phyloP scores from a whole-genome alignment of 1,140 invertebrate genomes.

The Drosophila novamexicana region DNA sequence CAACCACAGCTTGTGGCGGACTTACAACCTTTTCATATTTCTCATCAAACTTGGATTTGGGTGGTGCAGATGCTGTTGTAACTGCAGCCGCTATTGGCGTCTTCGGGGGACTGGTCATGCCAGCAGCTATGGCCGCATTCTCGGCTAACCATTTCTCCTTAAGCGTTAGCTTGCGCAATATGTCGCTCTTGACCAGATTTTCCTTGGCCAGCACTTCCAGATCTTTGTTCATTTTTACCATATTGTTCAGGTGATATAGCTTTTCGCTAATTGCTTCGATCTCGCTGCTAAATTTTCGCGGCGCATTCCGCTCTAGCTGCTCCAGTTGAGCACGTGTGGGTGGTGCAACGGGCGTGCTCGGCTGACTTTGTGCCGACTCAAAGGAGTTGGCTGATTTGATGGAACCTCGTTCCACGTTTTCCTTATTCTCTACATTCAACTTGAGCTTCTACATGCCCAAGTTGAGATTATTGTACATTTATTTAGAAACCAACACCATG shows the following conservation, averaged over 20 bases:
- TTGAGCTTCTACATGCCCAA: constrained; percentile 49
- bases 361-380: constrained; percentile 67
- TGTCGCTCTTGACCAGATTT: constrained; percentile 82
- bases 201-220: constrained; percentile 79
- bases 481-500: constrained; percentile 73
- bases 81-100: not conserved
- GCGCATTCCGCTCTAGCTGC: constrained; percentile 74
- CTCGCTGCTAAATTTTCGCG: constrained; percentile 72
- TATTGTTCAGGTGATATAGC: constrained; percentile 77
- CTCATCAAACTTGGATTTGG: constrained; percentile 75
- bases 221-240: constrained; percentile 83
- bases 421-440: constrained; percentile 60
- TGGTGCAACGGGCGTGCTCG: constrained; percentile 45
- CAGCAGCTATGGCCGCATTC: constrained; percentile 69
- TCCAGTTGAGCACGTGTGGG: constrained; percentile 73
- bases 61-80: constrained; percentile 8
- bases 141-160: constrained; percentile 84
- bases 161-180: constrained; percentile 78
- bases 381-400: constrained; percentile 67
- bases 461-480: constrained; percentile 10
- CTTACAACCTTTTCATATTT: constrained; percentile 64
- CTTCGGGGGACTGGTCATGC: constrained; percentile 35
- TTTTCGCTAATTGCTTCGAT: constrained; percentile 83
- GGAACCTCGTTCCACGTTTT: constrained; percentile 57
- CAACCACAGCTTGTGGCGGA: constrained; percentile 9